Base-by-base conservation (phyloP, 2,888 invertebrate genomes). In the Stictocephala bisonia region DNA sequence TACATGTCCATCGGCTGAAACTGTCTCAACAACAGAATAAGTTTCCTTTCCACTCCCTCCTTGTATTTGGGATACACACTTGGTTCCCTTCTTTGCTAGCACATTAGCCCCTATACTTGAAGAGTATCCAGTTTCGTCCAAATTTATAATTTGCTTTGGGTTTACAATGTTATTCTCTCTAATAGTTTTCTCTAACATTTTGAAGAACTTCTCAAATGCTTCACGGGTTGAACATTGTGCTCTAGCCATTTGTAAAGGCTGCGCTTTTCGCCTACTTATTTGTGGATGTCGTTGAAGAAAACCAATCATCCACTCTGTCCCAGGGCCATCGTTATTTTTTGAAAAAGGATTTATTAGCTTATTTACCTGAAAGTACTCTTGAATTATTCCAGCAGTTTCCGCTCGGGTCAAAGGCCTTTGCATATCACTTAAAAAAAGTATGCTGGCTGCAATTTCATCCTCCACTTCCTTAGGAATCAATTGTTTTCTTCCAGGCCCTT, bases 101-200 rank as follows among this genome's bases (percentile, higher is more conserved):
- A 60, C 60, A 3, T 1, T 29, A 27, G 60, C 29, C 18, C 60
- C 31, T n/a, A 60, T 31, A 35, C 27, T 3, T 11, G 35, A 60
- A 3, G 60, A 27, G 22, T 60, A 60, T n/a, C 60, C 60, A 1
- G 60, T 60, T 31, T 31, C 60, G 13, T 31, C 60, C 4, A 60
- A 31, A 13, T 60, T 60, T 9, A 60, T 20, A 18, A 60, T 60
- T 18, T 60, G 35, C 1, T 13, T 3, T 35, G 29, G 29, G 13
- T 60, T 20, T 2, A 20, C 20, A 20, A 60, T 60, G 6, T 15
- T 15, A 7, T 29, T 27, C 13, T n/a, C 29, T 1, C n/a, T 31
- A 18, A 60, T 11, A 2, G 26, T 15, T 3, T 22, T 2, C 15
- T 60, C 22, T 7, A 26, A 60, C 35, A 60, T 26, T 29, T 35